Base-by-base conservation (phyloP, 2,888 invertebrate genomes). In the Charanyca ferruginea region DNA sequence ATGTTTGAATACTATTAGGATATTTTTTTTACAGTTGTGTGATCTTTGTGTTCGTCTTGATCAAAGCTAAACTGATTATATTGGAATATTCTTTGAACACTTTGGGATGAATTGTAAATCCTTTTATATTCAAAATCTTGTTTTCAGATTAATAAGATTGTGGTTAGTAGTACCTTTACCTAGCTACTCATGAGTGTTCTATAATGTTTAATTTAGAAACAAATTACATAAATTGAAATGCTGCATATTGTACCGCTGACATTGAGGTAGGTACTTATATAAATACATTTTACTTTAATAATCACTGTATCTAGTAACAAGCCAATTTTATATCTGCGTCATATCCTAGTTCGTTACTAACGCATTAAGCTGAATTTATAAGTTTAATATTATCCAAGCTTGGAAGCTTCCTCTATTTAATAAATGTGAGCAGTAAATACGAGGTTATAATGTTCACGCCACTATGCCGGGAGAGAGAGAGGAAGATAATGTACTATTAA, bases 11-110 rank as follows among this genome's bases (percentile, higher is more conserved):
- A 89, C 85, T 66, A 89, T 85, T 28, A 95, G 88, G 66, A 89
- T 72, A 88, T 58, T 89, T 86, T 89, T 86, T 85, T 96, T 4
- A 97, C 96, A 72, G 91, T 90, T 80, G 93, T 80, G 93, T 94
- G 22, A 94, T 88, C 76, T 96, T 74, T 47, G 48, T 60, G 38
- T 57, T 62, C 35, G 9, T 53, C 45, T 70, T 74, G 62, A 62
- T 71, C 55, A 77, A 70, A 71, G 77, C 18, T 60, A 55, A 70
- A 47, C 22, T 55, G 47, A 61, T 64, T 77, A 18, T 55, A 47
- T n/a, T 49, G 18, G 8, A 59, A 48, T 55, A 38, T 20, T 59
- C n/a, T 61, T 20, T 5, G 8, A 41, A 52, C 8, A 45, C 7
- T 58, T 54, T 7, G n/a, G 20, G 60, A 2, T 44, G 32, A 35